Evolutionary conservation across 2,113 vertebrate species (phyloP), one percentile per base, ranked within the genome.

Genomic region (Heterotilapia buettikoferi): DNA sequence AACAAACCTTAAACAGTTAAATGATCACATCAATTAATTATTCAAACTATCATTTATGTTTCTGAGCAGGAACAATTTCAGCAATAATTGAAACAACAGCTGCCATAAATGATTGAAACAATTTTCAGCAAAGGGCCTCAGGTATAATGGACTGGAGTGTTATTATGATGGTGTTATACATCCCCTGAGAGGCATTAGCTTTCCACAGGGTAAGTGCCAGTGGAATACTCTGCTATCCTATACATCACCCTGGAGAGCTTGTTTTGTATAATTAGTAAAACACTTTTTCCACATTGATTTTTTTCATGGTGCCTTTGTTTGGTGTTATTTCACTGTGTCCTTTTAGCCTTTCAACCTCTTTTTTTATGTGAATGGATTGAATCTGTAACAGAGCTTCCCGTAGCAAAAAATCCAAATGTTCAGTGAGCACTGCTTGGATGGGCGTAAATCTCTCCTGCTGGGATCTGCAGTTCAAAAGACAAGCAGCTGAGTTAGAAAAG

Each of bases 131-230:
- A 84, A 90, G 86, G 90, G 87, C 84, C 82, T 57, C 50, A 88
- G 91, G 90, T 94, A 88, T 83, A 94, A 92, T 93, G 92, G 92
- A 93, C 89, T 84, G 54, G 59, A 93, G 87, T 92, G 91, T 92
- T 94, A 92, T 93, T 91, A 92, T 88, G 66, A 50, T 79, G 88
- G 84, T 93, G 80, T 88, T 89, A 94, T 91, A 73, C 86, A 19
- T 93, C 95, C 90, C 92, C 47, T n/a, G 89, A 92, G 94, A 92
- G 66, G 54, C 84, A 92, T 94, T 92, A 94, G 86, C 90, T 84
- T 59, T 86, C 56, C 86, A 57, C 85, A 29, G 92, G 84, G 24
- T 91, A 91, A 93, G 90, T 90, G 95, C 78, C 87, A 12, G 59
- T 83, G 31, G 29, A 90, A 89, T 59, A 79, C 59, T 63, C 80